phyloP scores from a whole-genome alignment of 2,888 invertebrate species.

The Aleiodes alternator region DNA sequence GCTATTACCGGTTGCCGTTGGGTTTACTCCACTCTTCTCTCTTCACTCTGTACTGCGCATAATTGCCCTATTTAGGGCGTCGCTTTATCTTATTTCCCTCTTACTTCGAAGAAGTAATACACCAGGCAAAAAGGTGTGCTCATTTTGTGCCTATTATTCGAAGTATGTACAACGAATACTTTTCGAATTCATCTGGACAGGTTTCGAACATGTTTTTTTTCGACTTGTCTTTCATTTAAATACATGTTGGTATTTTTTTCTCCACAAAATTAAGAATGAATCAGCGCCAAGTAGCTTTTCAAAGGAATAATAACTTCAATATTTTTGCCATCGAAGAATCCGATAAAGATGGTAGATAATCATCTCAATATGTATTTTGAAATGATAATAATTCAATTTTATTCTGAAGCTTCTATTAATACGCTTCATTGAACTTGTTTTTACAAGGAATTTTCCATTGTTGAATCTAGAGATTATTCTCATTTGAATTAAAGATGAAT shows the following conservation, averaged over 20 bases:
- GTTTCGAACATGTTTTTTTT: no score
- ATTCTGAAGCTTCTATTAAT: no score
- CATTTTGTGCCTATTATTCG: not conserved
- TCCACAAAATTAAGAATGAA: no score
- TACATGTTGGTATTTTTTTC: no score
- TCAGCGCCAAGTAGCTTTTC: no score
- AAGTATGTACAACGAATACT: no score
- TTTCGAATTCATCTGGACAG: no score
- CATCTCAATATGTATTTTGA: not conserved
- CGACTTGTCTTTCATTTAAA: no score
- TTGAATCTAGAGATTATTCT: not conserved
- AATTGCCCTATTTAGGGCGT: slow-evolving; percentile 62
- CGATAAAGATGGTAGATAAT: no score
- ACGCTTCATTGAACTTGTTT: not conserved
- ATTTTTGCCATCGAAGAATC: no score
- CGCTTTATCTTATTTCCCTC: slow-evolving; percentile 37
- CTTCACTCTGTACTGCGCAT: slow-evolving; percentile 54
- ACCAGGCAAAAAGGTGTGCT: not conserved
- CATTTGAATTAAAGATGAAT: slow-evolving; percentile 24
- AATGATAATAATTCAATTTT: not conserved
- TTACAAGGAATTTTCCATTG: not conserved
- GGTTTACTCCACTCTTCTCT: slow-evolving; percentile 42
- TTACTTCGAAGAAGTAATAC: not conserved
- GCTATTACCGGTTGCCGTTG: slow-evolving; percentile 23
- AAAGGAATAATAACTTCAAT: no score